Base-by-base conservation (phyloP, 2,888 invertebrate genomes). In the Coleophora flavipennella region DNA sequence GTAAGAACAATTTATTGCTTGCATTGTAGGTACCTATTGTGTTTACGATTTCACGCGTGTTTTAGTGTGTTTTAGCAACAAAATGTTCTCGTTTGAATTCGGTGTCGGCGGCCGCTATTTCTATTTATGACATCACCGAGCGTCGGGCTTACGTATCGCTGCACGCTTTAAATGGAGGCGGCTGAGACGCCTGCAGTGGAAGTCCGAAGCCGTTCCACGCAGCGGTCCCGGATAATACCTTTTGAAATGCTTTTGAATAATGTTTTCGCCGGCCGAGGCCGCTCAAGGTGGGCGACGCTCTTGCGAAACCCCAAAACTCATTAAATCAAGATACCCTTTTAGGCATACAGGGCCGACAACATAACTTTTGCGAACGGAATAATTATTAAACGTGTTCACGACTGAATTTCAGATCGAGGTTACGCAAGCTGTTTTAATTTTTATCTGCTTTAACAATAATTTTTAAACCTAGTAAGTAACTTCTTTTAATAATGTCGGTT, bases 121-220 rank as follows among this genome's bases (percentile, higher is more conserved):
- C 83, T 81, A 81, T 81, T 76, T 74, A 84, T 87, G 86, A 86
- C 86, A 86, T 86, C 87, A 87, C 77, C 74, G 66, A 66, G 77
- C 72, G 73, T 76, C 77, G 75, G 76, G 73, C 77, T 85, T 83
- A 83, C 84, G 85, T 85, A 83, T 80, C 83, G 83, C 72, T 78
- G 83, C 84, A 78, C 79, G 81, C 86, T 86, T 86, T 85, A 86
- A 86, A 86, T 85, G 86, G 86, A 78, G 72, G 67, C 74, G 76
- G 66, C 70, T 71, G 72, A 79, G 78, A 80, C 74, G 79, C 77
- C 77, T 84, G 76, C 77, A 78, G 75, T 72, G 67, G 75, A 76
- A 72, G 78, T 67, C 79, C 83, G 75, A 76, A 72, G 78, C 67
- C 79, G 83, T 81, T 83, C 81, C 81, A 78, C 77, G 63, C 69